Conservation (phyloP, 2,113 vertebrate genomes). For the Gopherus evgoodei region DNA sequence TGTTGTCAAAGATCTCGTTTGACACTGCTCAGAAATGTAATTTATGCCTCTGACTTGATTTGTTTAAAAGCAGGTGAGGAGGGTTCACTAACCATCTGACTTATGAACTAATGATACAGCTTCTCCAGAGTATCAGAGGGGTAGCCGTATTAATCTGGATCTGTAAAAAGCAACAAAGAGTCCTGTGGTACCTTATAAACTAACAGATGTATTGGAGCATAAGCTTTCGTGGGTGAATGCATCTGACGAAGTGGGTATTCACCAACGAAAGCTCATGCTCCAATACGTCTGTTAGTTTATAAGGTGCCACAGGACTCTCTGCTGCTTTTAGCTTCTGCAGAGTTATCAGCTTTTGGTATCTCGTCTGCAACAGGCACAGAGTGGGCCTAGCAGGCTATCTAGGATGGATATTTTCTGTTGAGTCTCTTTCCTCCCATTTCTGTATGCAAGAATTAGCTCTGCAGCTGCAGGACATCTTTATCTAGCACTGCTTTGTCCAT, state of each 20-base stretch:
- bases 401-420: neutral
- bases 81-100: neutral
- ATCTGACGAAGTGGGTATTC: too few species aligned
- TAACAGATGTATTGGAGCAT: too few species aligned
- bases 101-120: neutral
- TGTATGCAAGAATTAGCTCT: neutral
- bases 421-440: rapidly evolving
- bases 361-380: neutral
- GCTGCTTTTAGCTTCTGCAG: neutral
- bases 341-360: neutral
- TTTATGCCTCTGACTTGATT: neutral
- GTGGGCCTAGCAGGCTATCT: neutral
- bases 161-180: too few species aligned
- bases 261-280: too few species aligned
- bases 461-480: neutral
- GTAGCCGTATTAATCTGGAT: too few species aligned
- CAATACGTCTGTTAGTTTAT: too few species aligned
- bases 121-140: neutral
- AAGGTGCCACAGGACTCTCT: too few species aligned
- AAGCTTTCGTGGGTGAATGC: too few species aligned
- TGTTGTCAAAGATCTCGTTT: neutral
- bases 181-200: too few species aligned
- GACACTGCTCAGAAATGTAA: neutral
- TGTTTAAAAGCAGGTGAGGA: constrained; percentile 3
- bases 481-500: neutral